A percentile compares a stretch with the other conserved stretches of the same genome.
These are phyloP conservation scores for Nephila pilipes DNA, from an alignment of 1,140 invertebrate genomes.

Conservation along the genomic window DNA sequence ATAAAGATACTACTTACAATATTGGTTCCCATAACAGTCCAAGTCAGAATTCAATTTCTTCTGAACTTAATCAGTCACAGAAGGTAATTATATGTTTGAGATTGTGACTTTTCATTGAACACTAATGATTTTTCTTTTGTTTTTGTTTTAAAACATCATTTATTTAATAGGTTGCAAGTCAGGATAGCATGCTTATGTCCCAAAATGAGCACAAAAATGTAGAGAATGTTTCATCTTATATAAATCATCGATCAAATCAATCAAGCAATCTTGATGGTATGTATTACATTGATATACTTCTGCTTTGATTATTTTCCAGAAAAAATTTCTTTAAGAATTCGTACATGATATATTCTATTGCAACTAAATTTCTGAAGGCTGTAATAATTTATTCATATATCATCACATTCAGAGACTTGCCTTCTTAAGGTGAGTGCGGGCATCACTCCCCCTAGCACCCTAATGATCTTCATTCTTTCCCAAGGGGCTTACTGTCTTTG, in stretches of 20 bases:
- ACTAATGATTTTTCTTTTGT: background rate
- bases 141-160: background rate
- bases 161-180: conserved; percentile 67
- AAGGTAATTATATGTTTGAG: conserved; percentile 43
- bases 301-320: too few relatives aligned
- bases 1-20: conserved; percentile 72
- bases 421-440: too few relatives aligned
- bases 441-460: too few relatives aligned
- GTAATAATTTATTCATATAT: too few relatives aligned
- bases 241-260: conserved; percentile 76
- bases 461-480: too few relatives aligned
- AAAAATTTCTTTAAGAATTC: too few relatives aligned
- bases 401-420: too few relatives aligned
- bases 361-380: too few relatives aligned
- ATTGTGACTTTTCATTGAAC: background rate
- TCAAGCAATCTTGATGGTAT: conserved; percentile 60
- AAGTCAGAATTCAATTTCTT: conserved; percentile 65
- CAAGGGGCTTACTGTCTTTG: too few relatives aligned
- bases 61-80: conserved; percentile 74
- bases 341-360: too few relatives aligned
- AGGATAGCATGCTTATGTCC: conserved; percentile 65
- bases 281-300: background rate
- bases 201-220: conserved; percentile 74
- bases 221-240: conserved; percentile 74
- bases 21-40: conserved; percentile 70